A percentile compares a stretch with the other conserved stretches of the same genome.
Evolutionary conservation across 2,797 vertebrate genomes (phyloP).

Genomic region (Sternotherus odoratus): DNA sequence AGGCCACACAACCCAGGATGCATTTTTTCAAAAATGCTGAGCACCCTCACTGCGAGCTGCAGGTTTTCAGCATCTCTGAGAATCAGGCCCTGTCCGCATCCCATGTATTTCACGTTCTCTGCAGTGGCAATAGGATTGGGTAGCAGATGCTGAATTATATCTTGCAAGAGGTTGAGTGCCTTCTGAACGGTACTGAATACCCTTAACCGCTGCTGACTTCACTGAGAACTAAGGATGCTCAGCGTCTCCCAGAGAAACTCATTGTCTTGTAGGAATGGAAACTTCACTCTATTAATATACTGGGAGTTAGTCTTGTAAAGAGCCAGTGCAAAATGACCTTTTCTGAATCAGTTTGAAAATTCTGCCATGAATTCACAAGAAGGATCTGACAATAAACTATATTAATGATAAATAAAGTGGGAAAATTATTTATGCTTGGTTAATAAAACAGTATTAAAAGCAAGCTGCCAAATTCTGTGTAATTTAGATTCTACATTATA

Average conservation of each 20-base stretch:
- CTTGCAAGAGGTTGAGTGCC: neutral
- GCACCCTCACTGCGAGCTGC: neutral
- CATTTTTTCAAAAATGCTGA: neutral
- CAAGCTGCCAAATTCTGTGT: neutral
- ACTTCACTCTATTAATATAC: neutral
- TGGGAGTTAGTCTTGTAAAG: neutral
- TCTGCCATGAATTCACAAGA: neutral
- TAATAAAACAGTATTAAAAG: neutral
- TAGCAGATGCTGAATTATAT: too few species aligned
- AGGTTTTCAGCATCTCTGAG: neutral
- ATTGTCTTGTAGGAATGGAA: neutral
- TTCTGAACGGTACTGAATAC: neutral
- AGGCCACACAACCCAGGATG: too few species aligned
- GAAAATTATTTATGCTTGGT: neutral
- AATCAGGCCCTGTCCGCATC: neutral
- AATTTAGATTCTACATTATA: neutral
- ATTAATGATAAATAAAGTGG: neutral
- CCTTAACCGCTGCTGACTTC: neutral
- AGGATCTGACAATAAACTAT: neutral
- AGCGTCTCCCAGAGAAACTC: neutral
- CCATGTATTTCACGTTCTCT: neutral
- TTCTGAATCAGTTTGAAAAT: neutral
- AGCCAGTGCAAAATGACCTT: too few species aligned
- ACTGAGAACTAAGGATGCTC: neutral
- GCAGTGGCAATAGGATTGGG: neutral